Evolutionary conservation across 2,797 vertebrate species (phyloP), one percentile per base, ranked within the genome.

Genomic region (Nyctalus aviator): DNA sequence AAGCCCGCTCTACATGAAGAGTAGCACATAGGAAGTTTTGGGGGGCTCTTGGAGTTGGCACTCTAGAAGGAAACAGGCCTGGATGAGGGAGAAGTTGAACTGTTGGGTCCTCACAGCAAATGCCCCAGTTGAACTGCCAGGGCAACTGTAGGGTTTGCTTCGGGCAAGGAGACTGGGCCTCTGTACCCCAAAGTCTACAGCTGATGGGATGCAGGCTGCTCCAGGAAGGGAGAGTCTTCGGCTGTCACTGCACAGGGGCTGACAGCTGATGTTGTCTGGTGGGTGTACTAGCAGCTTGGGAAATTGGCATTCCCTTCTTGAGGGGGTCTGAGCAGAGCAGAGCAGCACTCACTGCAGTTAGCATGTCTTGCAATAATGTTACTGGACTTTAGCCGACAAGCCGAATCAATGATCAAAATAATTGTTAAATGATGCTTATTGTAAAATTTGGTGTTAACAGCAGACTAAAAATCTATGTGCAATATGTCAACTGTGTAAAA

Each of bases 41-140:
- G 64, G 30, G 3, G 66, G 14, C 23, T 66, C 4, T 23, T 15
- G 27, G 25, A 2, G 20, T 23, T 76, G 44, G 5, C 12, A 0
- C 9, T 32, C 9, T 9, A 21, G 69, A 17, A 64, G 44, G 35
- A 64, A 15, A 2, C 20, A n/a, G 53, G 8, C 0, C 21, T 20
- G 62, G 55, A 15, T 30, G 27, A 62, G 12, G 69, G 25, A 66
- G 15, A 83, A 55, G 35, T 0, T 82, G 59, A 48, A 8, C 69
- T 81, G 12, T 84, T 44, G 8, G 32, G 1, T 20, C 9, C 44
- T 18, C 32, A 32, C 10, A n/a, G 5, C 41, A 20, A 14, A 71
- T n/a, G 5, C 15, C 30, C 32, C 20, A 1, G 12, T 0, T 1
- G 3, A 55, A 55, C 46, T 27, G 9, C 8, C 1, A 7, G 44